Evolutionary conservation across 2,797 vertebrate genomes (phyloP), one percentile per base, ranked within the genome.

Genomic region (Spatula clypeata): DNA sequence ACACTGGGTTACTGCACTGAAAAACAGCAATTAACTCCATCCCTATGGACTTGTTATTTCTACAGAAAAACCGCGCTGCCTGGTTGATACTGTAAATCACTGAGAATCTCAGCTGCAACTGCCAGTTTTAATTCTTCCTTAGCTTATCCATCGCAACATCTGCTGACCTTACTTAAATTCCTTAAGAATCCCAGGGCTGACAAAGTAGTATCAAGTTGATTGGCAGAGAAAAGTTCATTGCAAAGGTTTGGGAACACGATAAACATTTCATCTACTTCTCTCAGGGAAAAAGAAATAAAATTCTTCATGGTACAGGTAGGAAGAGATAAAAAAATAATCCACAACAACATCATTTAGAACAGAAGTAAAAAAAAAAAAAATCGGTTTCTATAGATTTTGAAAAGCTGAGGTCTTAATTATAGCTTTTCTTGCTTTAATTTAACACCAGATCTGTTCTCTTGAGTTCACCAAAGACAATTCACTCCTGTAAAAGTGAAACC

Each of bases 1-100:
- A 87, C 26, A 76, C 58, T 89, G 65, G 26, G 72, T 81, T 96
- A 87, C 1, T 91, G 64, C 49, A 79, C 40, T 74, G 81, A 86
- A 92, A 92, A 90, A 21, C 53, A 92, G 81, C 62, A 96, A 93
- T 96, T 93, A 93, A 76, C 54, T 75, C 6, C 4, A 44, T 95
- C 94, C 49, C 85, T 55, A 20, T 6, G 16, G 90, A 77, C n/a
- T 73, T 94, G 32, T 60, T 94, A 81, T 84, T 96, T 65, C 82
- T 73, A 83, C 38, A 69, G 69, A 67, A 94, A 95, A 93, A 79
- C 44, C 79, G 67, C 27, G 64, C 44, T 62, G 86, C 71, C 85
- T 83, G 87, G 53, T 81, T 87, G 91, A 80, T 62, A 32, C 62
- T 70, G 45, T 67, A 93, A 92, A 92, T 88, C 86, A 86, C 36